Base-by-base conservation (phyloP, 2,797 vertebrate genomes). In the Hypotaenidia philippensis region DNA sequence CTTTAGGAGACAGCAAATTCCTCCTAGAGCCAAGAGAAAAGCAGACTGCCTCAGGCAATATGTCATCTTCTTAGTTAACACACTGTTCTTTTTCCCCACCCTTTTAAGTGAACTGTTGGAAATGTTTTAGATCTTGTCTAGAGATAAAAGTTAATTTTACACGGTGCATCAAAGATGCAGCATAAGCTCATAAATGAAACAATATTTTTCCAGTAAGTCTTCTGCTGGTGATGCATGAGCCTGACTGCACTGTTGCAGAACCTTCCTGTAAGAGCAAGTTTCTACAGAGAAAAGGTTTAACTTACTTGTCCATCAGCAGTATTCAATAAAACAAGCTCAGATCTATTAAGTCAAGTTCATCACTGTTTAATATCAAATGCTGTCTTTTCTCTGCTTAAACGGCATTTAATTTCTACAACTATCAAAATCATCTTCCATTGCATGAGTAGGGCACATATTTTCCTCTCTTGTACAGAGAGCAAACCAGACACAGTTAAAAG, bases 81-180 rank as follows among this genome's bases (percentile, higher is more conserved):
- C n/a, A 88, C 63, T 81, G 57, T 23, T 95, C 80, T 88, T 94
- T 83, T 63, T 71, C 83, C 61, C 70, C 74, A 93, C 76, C 79
- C 91, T 95, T 97, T 96, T 92, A 93, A 95, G 87, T 84, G 93
- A 96, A 57, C 83, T 90, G 91, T 89, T 95, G 83, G 85, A 93
- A 94, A 90, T 12, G 4, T 91, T 95, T 97, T 94, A 95, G 94
- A 97, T 96, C 95, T 91, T 93, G 94, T 95, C 83, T 93, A 53
- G 80, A 94, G 94, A 96, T 96, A 96, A 82, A 93, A 87, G 77
- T 94, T 94, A 94, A 97, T 96, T 96, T 96, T 88, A 93, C 87
- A 92, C 19, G 76, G 80, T 74, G 66, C 89, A 93, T 94, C 94
- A 96, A 93, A 95, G 76, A 84, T 1, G 0, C 63, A 50, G 70